A percentile compares a stretch with the other conserved stretches of the same genome.
Conservation (phyloP, 2,888 invertebrate genomes). For the Coleophora flavipennella region DNA sequence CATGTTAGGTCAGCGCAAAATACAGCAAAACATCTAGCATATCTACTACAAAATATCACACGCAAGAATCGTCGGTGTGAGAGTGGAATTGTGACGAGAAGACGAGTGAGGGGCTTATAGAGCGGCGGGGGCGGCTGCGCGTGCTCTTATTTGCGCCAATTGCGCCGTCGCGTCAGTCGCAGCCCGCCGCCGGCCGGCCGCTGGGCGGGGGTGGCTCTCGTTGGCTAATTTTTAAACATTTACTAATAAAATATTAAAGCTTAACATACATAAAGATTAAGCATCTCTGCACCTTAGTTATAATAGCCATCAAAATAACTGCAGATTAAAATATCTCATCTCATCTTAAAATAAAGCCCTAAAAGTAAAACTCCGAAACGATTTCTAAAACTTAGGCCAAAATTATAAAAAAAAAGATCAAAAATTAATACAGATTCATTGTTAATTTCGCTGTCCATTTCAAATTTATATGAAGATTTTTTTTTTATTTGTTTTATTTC, state of each 20-base stretch:
- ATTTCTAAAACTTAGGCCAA: conserved; percentile 60
- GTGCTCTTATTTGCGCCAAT: too few species aligned
- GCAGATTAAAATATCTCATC: conserved; percentile 72
- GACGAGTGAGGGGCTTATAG: neutral
- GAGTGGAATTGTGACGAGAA: conserved; percentile 16
- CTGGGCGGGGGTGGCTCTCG: conserved; percentile 35
- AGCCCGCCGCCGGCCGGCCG: conserved; percentile 24
- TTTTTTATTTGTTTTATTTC: conserved; percentile 19
- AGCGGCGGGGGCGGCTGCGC: conserved; percentile 12
- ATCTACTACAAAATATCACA: conserved; percentile 66
- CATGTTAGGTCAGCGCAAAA: conserved; percentile 50
- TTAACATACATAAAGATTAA: conserved; percentile 74
- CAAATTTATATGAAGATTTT: conserved; percentile 19
- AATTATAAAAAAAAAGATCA: conserved; percentile 41
- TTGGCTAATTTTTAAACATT: conserved; percentile 67
- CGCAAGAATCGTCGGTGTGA: conserved; percentile 37
- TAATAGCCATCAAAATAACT: conserved; percentile 73
- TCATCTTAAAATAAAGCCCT: conserved; percentile 70
- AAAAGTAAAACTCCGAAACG: conserved; percentile 62
- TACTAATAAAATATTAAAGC: conserved; percentile 74
- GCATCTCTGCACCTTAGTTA: conserved; percentile 72
- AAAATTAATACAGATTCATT: conserved; percentile 42
- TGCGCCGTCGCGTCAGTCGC: conserved; percentile 19
- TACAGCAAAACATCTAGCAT: conserved; percentile 54
- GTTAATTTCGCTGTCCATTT: conserved; percentile 56